Base-by-base conservation (phyloP, 1,140 invertebrate species). In the Trachymyrmex cornetzi region DNA sequence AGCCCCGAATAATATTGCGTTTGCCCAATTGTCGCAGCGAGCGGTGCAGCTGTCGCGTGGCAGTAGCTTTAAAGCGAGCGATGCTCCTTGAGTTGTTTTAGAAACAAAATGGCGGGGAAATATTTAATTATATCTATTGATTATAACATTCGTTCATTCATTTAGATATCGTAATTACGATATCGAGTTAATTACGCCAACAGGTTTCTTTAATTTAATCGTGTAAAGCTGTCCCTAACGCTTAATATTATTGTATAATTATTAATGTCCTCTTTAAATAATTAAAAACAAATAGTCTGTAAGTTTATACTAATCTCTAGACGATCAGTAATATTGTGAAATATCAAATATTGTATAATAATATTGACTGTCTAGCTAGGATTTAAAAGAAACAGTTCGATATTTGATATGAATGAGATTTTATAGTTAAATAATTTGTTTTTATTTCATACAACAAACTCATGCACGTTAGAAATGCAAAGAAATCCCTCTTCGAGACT, bases 11-110 rank as follows among this genome's bases (percentile, higher is more conserved):
- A 69, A 69, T 82, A 69, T 82, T 82, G 80, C 74, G 67, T 74
- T 82, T 74, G 80, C 12, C 59, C 80, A 82, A 82, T 82, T 82
- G 80, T 72, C 27, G 66, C 27, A 11, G 44, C 77, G 19, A 38
- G 64, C 53, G 30, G n/a, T 57, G 79, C 79, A 81, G 79, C 79
- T 71, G 79, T 48, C 79, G 79, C 16, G 44, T 12, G 27, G 44
- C 7, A 9, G 48, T 14, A 9, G 48, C 38, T 44, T 44, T 11
- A 44, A 50, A 27, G 27, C 61, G 44, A 27, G 5, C 22, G 22
- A 22, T n/a, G 19, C 44, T 30, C 19, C 24, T 12, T 27, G 55
- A n/a, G 9, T 69, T 22, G 16, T 55, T 72, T n/a, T 59, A 34
- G 22, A 16, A n/a, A 16, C 53, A 53, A n/a, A 6, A 72, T 16